These are phyloP conservation scores for Pristionchus entomophagus DNA, from an alignment of 2,888 invertebrate species.

Conservation along the genomic window DNA sequence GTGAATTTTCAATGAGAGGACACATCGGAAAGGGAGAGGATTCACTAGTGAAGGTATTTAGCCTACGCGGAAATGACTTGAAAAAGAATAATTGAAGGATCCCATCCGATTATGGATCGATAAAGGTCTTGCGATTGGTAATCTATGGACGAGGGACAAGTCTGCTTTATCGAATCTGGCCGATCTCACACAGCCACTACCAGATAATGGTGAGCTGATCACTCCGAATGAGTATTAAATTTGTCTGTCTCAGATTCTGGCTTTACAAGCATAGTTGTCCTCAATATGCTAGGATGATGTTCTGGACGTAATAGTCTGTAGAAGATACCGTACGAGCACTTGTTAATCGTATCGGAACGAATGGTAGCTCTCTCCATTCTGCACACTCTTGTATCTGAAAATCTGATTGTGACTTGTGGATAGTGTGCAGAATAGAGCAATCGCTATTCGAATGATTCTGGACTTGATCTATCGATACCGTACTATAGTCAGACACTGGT, in stretches of 20 bases:
- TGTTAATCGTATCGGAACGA: background rate
- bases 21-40: background rate
- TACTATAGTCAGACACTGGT: constrained; percentile 6
- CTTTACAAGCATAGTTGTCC: too few relatives aligned
- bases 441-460: too few relatives aligned
- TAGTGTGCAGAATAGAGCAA: too few relatives aligned
- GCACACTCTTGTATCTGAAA: too few relatives aligned
- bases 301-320: too few relatives aligned
- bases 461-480: background rate
- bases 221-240: too few relatives aligned
- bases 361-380: too few relatives aligned
- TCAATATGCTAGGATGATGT: too few relatives aligned
- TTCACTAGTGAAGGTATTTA: background rate
- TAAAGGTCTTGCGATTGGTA: background rate
- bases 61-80: background rate
- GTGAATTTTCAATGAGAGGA: constrained; percentile 35
- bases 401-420: too few relatives aligned
- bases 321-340: background rate
- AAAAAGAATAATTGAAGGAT: background rate
- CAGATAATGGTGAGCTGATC: too few relatives aligned
- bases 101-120: background rate
- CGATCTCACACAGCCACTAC: background rate
- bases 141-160: background rate
- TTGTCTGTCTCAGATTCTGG: too few relatives aligned
- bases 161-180: background rate